Percentiles rank a stretch among this genome's conserved stretches.
phyloP scores from a whole-genome alignment of 2,113 vertebrate species.

The Oreochromis aureus region DNA sequence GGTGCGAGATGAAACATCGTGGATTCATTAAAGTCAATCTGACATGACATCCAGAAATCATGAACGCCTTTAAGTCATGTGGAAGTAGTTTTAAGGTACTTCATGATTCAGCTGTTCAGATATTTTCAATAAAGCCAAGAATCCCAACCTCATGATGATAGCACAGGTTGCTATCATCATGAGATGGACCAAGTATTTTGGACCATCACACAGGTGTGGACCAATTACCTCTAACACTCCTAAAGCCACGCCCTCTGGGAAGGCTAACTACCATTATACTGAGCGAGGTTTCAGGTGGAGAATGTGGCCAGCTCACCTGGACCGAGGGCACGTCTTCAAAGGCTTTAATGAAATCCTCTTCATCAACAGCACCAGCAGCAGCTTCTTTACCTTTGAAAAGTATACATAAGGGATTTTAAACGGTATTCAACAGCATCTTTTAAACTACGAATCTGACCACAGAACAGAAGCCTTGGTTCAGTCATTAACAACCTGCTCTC shows the following conservation, averaged over 20 bases:
- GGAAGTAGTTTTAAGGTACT: neutral
- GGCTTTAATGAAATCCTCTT: constrained; percentile 94
- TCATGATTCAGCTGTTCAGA: neutral
- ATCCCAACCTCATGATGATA: neutral
- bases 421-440: neutral
- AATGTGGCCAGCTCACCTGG: constrained; percentile 72
- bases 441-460: neutral
- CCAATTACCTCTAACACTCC: neutral
- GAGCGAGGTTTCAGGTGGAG: neutral
- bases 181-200: neutral
- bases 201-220: neutral
- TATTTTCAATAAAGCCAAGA: neutral
- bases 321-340: constrained; percentile 91
- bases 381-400: constrained; percentile 78
- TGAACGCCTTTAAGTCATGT: neutral
- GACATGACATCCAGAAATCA: neutral
- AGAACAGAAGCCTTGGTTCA: neutral
- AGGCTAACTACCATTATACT: neutral
- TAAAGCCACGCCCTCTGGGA: neutral
- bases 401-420: neutral
- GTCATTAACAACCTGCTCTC: neutral
- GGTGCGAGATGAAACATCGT: neutral
- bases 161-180: neutral
- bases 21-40: neutral
- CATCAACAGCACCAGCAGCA: constrained; percentile 89